Evolutionary conservation across 2,797 vertebrate genomes (phyloP).

Genomic region (Acipenser transmontanus): DNA sequence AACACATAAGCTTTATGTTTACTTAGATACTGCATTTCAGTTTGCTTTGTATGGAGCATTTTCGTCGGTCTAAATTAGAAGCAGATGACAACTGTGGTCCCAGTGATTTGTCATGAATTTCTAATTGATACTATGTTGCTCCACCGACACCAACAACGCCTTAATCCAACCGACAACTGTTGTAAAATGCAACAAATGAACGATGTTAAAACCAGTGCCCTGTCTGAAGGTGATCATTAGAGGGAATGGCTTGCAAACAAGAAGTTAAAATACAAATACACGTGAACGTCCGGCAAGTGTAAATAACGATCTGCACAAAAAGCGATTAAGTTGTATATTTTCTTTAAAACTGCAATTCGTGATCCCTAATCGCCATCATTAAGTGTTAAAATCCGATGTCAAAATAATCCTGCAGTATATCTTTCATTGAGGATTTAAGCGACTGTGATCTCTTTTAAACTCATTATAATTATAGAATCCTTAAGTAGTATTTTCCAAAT

Average conservation of each 20-base stretch:
- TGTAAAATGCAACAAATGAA: constrained; percentile 18
- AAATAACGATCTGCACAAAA: neutral
- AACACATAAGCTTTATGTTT: constrained; percentile 16
- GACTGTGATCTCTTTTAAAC: constrained; percentile 64
- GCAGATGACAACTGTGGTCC: constrained; percentile 17
- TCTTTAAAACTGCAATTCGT: neutral
- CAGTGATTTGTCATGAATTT: constrained; percentile 20
- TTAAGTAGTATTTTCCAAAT: constrained; percentile 53
- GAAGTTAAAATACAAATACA: constrained; percentile 48
- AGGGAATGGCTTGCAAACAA: constrained; percentile 37
- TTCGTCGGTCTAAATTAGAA: constrained; percentile 20
- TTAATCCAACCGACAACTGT: constrained; percentile 5
- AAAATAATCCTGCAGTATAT: neutral
- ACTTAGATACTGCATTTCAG: constrained; percentile 19
- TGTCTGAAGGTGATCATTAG: constrained; percentile 7
- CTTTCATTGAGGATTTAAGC: constrained; percentile 13
- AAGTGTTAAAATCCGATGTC: neutral
- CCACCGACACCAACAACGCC: constrained; percentile 10
- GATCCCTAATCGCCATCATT: neutral
- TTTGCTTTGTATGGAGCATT: constrained; percentile 22
- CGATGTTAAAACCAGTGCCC: constrained; percentile 7
- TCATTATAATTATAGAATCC: constrained; percentile 65
- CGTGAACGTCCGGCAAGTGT: constrained; percentile 22
- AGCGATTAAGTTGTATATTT: neutral
- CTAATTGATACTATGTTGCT: constrained; percentile 20